Percentiles rank a stretch among this genome's conserved stretches.
Conservation (phyloP, 2,113 vertebrate species). For the Cebidichthys violaceus region DNA sequence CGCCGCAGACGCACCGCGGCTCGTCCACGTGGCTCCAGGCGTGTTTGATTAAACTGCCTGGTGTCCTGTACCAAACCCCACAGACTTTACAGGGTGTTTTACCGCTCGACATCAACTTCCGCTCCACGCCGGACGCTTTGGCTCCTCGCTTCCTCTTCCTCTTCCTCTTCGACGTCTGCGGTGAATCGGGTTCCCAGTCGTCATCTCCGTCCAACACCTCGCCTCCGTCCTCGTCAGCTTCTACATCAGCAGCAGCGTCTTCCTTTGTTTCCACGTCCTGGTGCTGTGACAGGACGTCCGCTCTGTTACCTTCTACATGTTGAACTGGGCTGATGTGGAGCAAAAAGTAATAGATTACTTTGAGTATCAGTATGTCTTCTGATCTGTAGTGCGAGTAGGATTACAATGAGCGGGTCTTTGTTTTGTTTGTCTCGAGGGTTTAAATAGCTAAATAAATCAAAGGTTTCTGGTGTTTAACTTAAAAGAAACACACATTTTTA, state of each 20-base stretch:
- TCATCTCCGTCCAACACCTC: not conserved
- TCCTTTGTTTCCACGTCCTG: not conserved
- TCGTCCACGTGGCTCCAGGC: constrained; percentile 52
- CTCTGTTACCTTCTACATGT: not conserved
- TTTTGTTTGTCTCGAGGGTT: too few species aligned
- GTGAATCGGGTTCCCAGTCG: constrained; percentile 18
- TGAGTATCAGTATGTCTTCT: too few species aligned
- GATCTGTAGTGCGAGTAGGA: too few species aligned
- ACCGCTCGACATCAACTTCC: not conserved
- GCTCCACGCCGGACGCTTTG: rapidly evolving
- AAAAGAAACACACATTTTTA: too few species aligned
- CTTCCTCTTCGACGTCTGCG: not conserved
- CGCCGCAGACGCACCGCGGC: constrained; percentile 6
- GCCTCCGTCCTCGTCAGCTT: not conserved
- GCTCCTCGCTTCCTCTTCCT: not conserved
- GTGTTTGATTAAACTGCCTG: constrained; percentile 52
- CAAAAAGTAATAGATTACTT: not conserved
- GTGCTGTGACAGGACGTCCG: not conserved
- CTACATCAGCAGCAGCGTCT: not conserved
- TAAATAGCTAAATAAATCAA: too few species aligned
- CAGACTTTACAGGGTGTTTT: constrained; percentile 50
- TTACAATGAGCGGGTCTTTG: too few species aligned
- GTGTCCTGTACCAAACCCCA: constrained; percentile 31
- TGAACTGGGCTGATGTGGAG: not conserved
- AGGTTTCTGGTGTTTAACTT: too few species aligned